A percentile compares a stretch with the other conserved stretches of the same genome.
These are phyloP conservation scores for Sebastes glaucus DNA, from an alignment of 2,797 vertebrate species.

Conservation along the genomic window DNA sequence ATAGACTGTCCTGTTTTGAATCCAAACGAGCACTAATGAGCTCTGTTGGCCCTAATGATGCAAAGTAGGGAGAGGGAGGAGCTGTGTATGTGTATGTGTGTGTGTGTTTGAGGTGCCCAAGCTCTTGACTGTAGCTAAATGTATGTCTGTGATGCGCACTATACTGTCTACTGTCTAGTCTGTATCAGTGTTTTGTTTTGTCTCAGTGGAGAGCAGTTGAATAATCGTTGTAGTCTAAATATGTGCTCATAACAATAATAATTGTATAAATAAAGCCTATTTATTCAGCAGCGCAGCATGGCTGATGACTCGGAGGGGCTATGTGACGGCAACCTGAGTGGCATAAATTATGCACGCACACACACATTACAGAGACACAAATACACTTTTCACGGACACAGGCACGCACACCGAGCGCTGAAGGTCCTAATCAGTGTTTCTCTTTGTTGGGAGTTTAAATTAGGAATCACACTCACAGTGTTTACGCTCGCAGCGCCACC, in stretches of 20 bases:
- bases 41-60: slow-evolving; percentile 43
- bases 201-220: slow-evolving; percentile 38
- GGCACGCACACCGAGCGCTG: background rate
- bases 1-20: slow-evolving; percentile 6
- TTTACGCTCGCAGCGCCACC: slow-evolving; percentile 18
- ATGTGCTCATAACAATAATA: slow-evolving; percentile 45
- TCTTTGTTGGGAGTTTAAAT: slow-evolving; percentile 39
- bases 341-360: slow-evolving; percentile 41
- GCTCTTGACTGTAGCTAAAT: slow-evolving; percentile 5
- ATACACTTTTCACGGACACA: slow-evolving; percentile 7
- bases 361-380: background rate
- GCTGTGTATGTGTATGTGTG: background rate
- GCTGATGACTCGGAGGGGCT: slow-evolving; percentile 56
- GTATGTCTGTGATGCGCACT: background rate
- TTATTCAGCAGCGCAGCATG: slow-evolving; percentile 52
- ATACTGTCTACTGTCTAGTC: slow-evolving; percentile 1
- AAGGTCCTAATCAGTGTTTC: slow-evolving; percentile 42
- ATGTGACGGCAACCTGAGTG: slow-evolving; percentile 29
- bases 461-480: slow-evolving; percentile 20
- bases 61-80: slow-evolving; percentile 12
- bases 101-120: background rate
- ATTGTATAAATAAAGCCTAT: slow-evolving; percentile 60
- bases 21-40: slow-evolving; percentile 45
- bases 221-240: slow-evolving; percentile 42
- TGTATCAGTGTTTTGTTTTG: slow-evolving; percentile 34